Evolutionary conservation across 2,888 invertebrate genomes (phyloP).

Genomic region (Caradrina clavipalpis): DNA sequence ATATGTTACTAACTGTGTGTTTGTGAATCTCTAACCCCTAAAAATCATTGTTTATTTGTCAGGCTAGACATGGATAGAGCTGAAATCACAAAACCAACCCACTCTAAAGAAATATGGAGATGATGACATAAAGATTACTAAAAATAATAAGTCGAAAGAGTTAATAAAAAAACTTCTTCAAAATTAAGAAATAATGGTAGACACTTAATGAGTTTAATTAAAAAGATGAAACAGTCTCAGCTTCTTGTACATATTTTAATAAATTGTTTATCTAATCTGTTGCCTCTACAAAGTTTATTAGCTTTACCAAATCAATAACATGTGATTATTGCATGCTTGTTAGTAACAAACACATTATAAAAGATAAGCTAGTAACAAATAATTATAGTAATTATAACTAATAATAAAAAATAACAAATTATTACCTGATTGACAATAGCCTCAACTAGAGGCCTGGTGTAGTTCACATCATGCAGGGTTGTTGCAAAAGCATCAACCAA

Average conservation of each 20-base stretch:
- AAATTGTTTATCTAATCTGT: constrained; percentile 58
- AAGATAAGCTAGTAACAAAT: constrained; percentile 37
- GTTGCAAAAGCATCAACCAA: constrained; percentile 93
- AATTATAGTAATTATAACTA: constrained; percentile 13
- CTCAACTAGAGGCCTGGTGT: constrained; percentile 92
- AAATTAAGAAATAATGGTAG: neutral
- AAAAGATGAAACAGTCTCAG: constrained; percentile 20
- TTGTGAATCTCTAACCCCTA: constrained; percentile 29
- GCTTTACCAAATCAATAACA: constrained; percentile 59
- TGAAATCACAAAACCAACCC: constrained; percentile 6
- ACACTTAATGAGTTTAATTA: neutral
- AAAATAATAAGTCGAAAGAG: constrained; percentile 2
- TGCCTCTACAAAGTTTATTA: constrained; percentile 55
- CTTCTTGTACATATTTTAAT: constrained; percentile 24
- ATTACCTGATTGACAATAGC: constrained; percentile 92
- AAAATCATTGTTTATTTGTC: constrained; percentile 21
- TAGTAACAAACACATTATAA: constrained; percentile 41
- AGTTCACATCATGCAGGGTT: constrained; percentile 92
- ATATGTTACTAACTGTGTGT: constrained; percentile 14
- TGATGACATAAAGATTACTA: neutral
- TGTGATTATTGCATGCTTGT: constrained; percentile 52
- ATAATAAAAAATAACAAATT: neutral
- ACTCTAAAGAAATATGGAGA: neutral
- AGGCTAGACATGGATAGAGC: constrained; percentile 18
- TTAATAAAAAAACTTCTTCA: constrained; percentile 1